Percentiles rank a stretch among this genome's conserved stretches.
These are phyloP conservation scores for Gila orcuttii DNA, from an alignment of 2,113 vertebrate species.

Conservation along the genomic window DNA sequence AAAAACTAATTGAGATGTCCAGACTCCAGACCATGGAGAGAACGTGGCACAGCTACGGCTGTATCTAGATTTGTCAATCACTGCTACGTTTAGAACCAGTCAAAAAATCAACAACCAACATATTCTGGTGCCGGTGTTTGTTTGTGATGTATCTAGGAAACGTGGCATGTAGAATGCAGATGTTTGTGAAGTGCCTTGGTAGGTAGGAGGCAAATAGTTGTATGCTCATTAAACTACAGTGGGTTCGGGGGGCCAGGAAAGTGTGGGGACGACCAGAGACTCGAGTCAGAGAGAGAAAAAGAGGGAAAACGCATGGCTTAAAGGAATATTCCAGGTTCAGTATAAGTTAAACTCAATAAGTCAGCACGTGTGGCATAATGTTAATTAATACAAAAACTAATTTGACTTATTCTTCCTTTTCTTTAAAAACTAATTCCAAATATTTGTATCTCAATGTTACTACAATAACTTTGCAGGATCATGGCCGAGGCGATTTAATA, in stretches of 20 bases:
- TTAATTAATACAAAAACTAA: too few species aligned
- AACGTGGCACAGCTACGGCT: not conserved
- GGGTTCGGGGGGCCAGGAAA: not conserved
- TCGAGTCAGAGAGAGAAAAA: not conserved
- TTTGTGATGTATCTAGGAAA: slow-evolving; percentile 46
- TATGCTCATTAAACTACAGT: slow-evolving; percentile 49
- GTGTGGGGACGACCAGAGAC: not conserved
- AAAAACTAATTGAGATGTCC: slow-evolving; percentile 23
- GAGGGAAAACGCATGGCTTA: not conserved
- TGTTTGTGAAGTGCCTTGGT: slow-evolving; percentile 15
- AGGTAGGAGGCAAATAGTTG: slow-evolving; percentile 17
- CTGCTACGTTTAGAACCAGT: not conserved
- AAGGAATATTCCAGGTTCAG: not conserved
- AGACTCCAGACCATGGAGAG: not conserved
- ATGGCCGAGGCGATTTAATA: not conserved
- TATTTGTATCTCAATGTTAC: not conserved
- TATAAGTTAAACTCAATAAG: too few species aligned
- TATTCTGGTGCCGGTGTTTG: slow-evolving; percentile 2
- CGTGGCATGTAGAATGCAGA: slow-evolving; percentile 33
- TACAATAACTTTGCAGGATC: not conserved
- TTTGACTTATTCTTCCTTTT: too few species aligned
- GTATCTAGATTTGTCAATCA: not conserved
- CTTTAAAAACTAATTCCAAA: too few species aligned
- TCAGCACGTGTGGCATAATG: too few species aligned
- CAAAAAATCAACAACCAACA: not conserved